Evolutionary conservation across 2,113 vertebrate genomes (phyloP), one percentile per base, ranked within the genome.

Genomic region (Caloenas nicobarica): DNA sequence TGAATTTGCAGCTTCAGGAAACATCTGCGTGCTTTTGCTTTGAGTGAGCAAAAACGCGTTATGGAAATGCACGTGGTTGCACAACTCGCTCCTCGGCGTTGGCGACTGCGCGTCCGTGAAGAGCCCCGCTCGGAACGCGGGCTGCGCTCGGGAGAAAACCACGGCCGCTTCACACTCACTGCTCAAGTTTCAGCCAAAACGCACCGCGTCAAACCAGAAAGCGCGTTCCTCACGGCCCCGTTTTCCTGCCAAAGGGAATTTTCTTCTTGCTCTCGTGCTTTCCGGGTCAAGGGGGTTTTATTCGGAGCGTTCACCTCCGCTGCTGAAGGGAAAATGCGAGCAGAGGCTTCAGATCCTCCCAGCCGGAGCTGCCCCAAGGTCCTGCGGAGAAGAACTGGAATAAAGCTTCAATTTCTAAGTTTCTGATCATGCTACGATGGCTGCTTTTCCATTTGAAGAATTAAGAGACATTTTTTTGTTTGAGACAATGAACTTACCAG

Each of bases 1-100:
- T 11, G 40, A 88, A 96, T 64, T 57, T 69, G 81, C 40, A 70
- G 91, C 95, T 95, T 73, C 85, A 78, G 94, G 93, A 95, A 96
- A 91, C 0, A 1, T 64, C 96, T 57, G 44, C 91, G 71, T 51
- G 28, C 36, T 84, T 95, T 38, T 50, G 58, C 65, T 65, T 42
- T 73, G 88, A 85, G 89, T 0, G 56, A 86, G 54, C 53, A 60
- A 31, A 13, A 40, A 6, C 13, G 19, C n/a, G 65, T 80, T 64
- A 24, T 16, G n/a, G 69, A 89, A 96, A 88, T 16, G 42, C 14
- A 2, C 3, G 69, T 1, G 6, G 34, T 93, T 93, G 79, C 26
- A 24, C 83, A 87, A 93, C 60, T 5, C 2, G 4, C 64, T 64
- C 82, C 65, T 44, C 18, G 3, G 26, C 3, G 0, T 17, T 18